These are phyloP conservation scores for Prosopocoilus inquinatus DNA, from an alignment of 2,888 invertebrate genomes.

Conservation along the genomic window DNA sequence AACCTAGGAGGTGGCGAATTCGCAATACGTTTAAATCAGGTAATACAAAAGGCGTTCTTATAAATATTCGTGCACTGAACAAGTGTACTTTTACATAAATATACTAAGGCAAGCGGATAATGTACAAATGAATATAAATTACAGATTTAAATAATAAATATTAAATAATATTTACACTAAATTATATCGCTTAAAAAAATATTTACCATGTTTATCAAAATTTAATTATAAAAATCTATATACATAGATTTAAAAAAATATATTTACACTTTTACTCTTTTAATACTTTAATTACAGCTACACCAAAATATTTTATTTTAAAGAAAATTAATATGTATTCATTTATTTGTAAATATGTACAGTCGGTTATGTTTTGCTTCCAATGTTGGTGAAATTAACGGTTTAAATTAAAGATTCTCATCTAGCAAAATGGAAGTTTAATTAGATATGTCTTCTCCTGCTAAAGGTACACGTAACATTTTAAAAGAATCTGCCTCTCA, in stretches of 20 bases:
- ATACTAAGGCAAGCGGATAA: too few relatives aligned
- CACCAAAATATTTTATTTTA: not conserved
- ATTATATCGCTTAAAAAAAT: constrained; percentile 7
- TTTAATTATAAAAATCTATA: constrained; percentile 18
- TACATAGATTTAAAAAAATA: constrained; percentile 24
- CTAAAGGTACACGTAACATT: too few relatives aligned
- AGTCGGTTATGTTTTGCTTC: constrained; percentile 1
- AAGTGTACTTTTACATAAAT: too few relatives aligned
- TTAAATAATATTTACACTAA: constrained; percentile 1
- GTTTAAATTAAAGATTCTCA: not conserved
- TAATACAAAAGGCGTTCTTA: too few relatives aligned
- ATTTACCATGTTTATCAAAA: constrained; percentile 14
- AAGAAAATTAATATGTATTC: not conserved
- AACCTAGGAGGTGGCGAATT: too few relatives aligned
- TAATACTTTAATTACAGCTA: constrained; percentile 7
- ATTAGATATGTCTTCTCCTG: too few relatives aligned
- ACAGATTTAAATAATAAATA: too few relatives aligned
- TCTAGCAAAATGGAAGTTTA: too few relatives aligned
- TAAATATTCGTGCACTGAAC: too few relatives aligned
- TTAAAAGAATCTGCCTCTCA: too few relatives aligned
- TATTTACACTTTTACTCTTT: constrained; percentile 15
- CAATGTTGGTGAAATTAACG: constrained; percentile 13
- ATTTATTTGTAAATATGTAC: not conserved
- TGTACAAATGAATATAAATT: too few relatives aligned
- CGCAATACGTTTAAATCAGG: too few relatives aligned